Evolutionary conservation across 2,797 vertebrate genomes (phyloP).

Genomic region (Syndactyla subalaris): DNA sequence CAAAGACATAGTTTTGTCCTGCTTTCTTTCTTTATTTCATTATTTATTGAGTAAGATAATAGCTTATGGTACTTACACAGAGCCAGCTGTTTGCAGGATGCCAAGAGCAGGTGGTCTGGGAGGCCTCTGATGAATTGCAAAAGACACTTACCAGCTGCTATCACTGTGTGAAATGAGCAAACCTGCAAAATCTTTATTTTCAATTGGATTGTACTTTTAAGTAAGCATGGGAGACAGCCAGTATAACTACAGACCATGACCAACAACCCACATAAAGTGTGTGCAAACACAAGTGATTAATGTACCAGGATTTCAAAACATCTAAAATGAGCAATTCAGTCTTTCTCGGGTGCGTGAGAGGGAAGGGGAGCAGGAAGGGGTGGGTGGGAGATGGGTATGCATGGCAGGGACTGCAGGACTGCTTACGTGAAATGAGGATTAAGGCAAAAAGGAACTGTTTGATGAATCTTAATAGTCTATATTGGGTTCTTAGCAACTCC

Average conservation of each 20-base stretch:
- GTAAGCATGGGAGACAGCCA: conserved; percentile 81
- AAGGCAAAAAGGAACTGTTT: conserved; percentile 43
- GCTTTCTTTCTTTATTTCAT: conserved; percentile 78
- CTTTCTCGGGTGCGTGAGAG: conserved; percentile 57
- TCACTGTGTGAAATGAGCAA: conserved; percentile 82
- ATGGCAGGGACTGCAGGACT: not conserved
- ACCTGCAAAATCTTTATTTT: conserved; percentile 86
- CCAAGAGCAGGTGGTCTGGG: conserved; percentile 82
- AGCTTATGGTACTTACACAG: conserved; percentile 79
- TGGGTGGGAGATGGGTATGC: not conserved
- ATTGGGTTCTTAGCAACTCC: conserved; percentile 43
- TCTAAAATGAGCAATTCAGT: conserved; percentile 54
- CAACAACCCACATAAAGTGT: conserved; percentile 78
- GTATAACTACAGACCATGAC: conserved; percentile 81
- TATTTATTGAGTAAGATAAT: conserved; percentile 82
- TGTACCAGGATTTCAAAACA: conserved; percentile 75
- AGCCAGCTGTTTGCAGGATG: conserved; percentile 83
- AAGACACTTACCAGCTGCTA: conserved; percentile 85
- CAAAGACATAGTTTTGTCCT: conserved; percentile 60
- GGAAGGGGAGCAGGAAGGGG: not conserved
- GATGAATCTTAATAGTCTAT: conserved; percentile 57
- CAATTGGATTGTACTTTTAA: conserved; percentile 84
- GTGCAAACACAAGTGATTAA: conserved; percentile 81
- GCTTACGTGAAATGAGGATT: not conserved
- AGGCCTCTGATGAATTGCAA: conserved; percentile 84